Conservation (phyloP, 2,888 invertebrate species). For the Sesia apiformis region DNA sequence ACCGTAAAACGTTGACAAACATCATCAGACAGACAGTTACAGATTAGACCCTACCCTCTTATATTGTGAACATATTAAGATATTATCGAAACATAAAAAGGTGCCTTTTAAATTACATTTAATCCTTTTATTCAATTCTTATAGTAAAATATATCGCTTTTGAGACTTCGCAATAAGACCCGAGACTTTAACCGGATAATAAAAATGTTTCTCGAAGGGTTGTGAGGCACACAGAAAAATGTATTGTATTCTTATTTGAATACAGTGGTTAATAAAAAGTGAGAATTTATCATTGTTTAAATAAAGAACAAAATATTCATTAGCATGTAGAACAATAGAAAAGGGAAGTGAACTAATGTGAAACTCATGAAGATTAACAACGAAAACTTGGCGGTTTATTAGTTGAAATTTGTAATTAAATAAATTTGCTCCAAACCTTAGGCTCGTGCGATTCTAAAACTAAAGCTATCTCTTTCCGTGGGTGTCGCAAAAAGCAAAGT, state of each 20-base stretch:
- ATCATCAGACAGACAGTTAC: constrained; percentile 57
- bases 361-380: constrained; percentile 6
- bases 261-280: background rate
- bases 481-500: too few species aligned
- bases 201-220: constrained; percentile 7
- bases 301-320: constrained; percentile 35
- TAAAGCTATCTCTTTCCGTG: too few species aligned
- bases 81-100: constrained; percentile 53
- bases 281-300: too few species aligned
- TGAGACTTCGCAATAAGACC: background rate
- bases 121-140: constrained; percentile 25
- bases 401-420: too few species aligned
- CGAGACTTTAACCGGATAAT: background rate
- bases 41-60: constrained; percentile 62
- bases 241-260: background rate
- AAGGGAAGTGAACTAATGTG: constrained; percentile 37
- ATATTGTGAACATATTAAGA: constrained; percentile 68
- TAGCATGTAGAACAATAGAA: constrained; percentile 51
- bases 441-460: too few species aligned
- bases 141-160: background rate
- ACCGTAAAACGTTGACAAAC: constrained; percentile 34
- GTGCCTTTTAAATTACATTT: constrained; percentile 46
- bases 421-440: too few species aligned
- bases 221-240: background rate
- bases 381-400: constrained; percentile 12